Percentiles rank a stretch among this genome's conserved stretches.
Conservation (phyloP, 2,888 invertebrate species). For the Microplitis manilae region DNA sequence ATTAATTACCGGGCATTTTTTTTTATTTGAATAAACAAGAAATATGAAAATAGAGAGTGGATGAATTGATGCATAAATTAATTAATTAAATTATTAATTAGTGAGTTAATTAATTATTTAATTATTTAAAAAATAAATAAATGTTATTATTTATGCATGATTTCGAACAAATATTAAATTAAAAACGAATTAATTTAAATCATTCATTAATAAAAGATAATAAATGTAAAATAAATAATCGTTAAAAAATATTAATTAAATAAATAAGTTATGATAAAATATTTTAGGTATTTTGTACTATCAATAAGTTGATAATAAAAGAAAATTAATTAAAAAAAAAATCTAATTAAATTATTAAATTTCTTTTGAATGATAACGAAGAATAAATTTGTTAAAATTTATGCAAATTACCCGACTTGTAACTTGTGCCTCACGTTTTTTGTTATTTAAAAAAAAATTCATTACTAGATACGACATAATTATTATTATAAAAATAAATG, state of each 20-base stretch:
- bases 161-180: background rate
- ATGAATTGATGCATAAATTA: background rate
- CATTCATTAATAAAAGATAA: no score
- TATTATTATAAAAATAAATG: no score
- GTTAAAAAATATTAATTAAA: background rate
- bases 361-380: no score
- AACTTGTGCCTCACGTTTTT: no score
- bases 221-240: background rate
- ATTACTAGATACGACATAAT: no score
- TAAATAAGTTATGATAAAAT: background rate
- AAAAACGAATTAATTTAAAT: no score
- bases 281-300: background rate
- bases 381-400: no score
- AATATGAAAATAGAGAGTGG: slow-evolving; percentile 44
- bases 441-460: no score
- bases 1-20: slow-evolving; percentile 54
- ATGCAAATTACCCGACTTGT: no score
- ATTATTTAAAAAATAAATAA: no score
- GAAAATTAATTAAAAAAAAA: background rate
- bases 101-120: no score
- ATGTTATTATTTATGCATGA: background rate
- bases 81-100: no score
- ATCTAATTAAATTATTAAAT: background rate
- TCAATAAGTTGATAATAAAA: background rate
- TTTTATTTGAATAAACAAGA: slow-evolving; percentile 58